A percentile compares a stretch with the other conserved stretches of the same genome.
Conservation (phyloP, 2,113 vertebrate genomes). For the Otolemur garnettii region DNA sequence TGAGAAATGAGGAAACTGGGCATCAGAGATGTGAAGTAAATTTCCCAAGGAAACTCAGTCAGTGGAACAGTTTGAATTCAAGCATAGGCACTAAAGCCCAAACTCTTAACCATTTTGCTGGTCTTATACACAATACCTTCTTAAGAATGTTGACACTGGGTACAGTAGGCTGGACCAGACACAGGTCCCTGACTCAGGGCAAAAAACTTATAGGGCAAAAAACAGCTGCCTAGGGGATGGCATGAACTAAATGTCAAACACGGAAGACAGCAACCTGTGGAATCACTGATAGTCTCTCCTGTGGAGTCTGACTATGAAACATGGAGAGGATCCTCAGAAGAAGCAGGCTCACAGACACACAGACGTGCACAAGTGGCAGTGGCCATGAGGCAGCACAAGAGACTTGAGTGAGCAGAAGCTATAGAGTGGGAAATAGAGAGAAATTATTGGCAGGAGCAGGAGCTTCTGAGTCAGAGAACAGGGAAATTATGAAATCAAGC, state of each 20-base stretch:
- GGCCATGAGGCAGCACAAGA: neutral
- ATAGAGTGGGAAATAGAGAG: constrained; percentile 4
- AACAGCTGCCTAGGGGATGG: neutral
- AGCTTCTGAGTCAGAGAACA: constrained; percentile 18
- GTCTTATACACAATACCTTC: constrained; percentile 14
- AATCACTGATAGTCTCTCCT: neutral
- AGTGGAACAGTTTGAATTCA: constrained; percentile 29
- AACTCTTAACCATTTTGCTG: constrained; percentile 44
- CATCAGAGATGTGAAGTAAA: constrained; percentile 30
- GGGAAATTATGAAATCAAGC: neutral
- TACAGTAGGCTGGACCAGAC: neutral
- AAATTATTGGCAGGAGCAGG: constrained; percentile 2
- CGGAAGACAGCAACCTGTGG: neutral
- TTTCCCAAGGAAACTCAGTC: constrained; percentile 9
- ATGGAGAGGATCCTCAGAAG: neutral
- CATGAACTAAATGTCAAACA: constrained; percentile 34
- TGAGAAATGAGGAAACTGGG: constrained; percentile 55
- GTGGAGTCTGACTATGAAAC: neutral
- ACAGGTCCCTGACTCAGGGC: neutral
- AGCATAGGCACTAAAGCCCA: neutral
- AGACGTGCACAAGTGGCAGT: neutral
- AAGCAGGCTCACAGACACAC: neutral
- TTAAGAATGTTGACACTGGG: constrained; percentile 31
- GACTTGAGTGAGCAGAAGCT: constrained; percentile 41
- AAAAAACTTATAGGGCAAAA: neutral